Percentiles rank a stretch among this genome's conserved stretches.
Evolutionary conservation across 2,797 vertebrate species (phyloP).

Genomic region (Lepus oiostolus): DNA sequence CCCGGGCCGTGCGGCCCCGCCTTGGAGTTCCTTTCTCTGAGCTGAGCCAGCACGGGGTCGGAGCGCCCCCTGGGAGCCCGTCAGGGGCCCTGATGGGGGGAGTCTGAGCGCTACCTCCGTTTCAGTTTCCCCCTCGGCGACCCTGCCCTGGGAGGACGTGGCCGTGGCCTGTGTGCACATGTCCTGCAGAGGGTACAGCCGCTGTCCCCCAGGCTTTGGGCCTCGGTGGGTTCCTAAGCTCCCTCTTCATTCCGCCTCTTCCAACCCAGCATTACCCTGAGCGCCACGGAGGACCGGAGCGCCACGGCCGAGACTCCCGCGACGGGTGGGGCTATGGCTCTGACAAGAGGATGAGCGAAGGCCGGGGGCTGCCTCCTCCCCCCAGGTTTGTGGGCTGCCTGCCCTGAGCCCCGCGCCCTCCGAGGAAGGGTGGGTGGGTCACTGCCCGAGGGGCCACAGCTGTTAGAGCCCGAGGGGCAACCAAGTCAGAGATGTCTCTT

Average conservation of each 20-base stretch:
- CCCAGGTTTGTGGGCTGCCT: constrained; percentile 84
- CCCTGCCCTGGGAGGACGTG: too few relatives aligned
- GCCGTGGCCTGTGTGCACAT: too few relatives aligned
- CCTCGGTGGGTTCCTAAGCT: background rate
- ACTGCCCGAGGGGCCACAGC: rapidly evolving
- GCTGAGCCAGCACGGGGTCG: background rate
- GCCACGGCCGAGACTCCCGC: constrained; percentile 91
- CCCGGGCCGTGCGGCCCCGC: background rate
- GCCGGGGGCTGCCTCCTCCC: constrained; percentile 85
- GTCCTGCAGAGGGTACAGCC: too few relatives aligned
- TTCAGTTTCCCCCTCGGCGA: too few relatives aligned
- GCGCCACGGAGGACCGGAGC: constrained; percentile 87
- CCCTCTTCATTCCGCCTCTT: background rate
- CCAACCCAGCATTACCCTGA: constrained; percentile 47
- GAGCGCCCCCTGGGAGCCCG: background rate
- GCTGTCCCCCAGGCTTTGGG: background rate
- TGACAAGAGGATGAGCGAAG: constrained; percentile 92
- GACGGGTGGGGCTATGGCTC: constrained; percentile 93
- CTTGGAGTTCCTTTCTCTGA: background rate
- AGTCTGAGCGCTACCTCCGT: background rate
- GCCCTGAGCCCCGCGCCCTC: too few relatives aligned
- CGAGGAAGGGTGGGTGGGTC: background rate
- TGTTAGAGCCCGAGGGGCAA: background rate
- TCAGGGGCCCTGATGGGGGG: background rate
- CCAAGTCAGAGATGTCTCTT: constrained; percentile 69